Conservation (phyloP, 64 coral and sea anemone species). For the Montipora sp. region DNA sequence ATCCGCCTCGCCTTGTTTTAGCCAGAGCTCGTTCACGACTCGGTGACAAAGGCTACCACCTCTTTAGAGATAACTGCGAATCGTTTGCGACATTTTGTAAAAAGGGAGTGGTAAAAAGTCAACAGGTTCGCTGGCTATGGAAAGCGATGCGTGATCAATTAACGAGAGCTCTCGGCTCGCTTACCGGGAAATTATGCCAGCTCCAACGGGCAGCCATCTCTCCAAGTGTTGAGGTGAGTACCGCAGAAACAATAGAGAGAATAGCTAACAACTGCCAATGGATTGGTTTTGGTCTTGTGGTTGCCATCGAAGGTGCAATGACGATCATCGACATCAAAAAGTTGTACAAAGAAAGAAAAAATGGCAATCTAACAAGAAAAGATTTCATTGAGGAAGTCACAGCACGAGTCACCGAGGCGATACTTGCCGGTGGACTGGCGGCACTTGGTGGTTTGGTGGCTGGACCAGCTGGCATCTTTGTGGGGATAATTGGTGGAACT, state of each 20-base stretch:
- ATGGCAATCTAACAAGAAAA: conserved; percentile 12
- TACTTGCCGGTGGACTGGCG: conserved; percentile 21
- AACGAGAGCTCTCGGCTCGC: neutral
- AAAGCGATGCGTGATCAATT: conserved; percentile 1
- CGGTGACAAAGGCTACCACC: conserved; percentile 9
- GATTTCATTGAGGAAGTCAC: conserved; percentile 42
- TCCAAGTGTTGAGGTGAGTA: neutral
- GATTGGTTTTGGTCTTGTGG: conserved; percentile 51
- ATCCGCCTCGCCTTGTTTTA: conserved; percentile 35
- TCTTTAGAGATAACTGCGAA: conserved; percentile 56
- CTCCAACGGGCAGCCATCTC: neutral
- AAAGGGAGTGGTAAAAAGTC: conserved; percentile 31
- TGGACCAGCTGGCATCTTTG: neutral
- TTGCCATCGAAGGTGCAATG: conserved; percentile 27
- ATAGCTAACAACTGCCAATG: conserved; percentile 8
- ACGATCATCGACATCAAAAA: conserved; percentile 35
- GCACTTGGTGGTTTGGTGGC: conserved; percentile 33
- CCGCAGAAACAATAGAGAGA: conserved; percentile 26
- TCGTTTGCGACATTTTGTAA: conserved; percentile 45
- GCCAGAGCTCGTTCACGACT: conserved; percentile 45
- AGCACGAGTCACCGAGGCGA: conserved; percentile 19
- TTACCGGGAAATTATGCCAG: neutral
- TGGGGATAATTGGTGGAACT: conserved; percentile 32
- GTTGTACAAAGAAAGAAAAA: conserved; percentile 21
- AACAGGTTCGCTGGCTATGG: conserved; percentile 3